phyloP scores from a whole-genome alignment of 1,140 invertebrate species.

The Coptotermes formosanus region DNA sequence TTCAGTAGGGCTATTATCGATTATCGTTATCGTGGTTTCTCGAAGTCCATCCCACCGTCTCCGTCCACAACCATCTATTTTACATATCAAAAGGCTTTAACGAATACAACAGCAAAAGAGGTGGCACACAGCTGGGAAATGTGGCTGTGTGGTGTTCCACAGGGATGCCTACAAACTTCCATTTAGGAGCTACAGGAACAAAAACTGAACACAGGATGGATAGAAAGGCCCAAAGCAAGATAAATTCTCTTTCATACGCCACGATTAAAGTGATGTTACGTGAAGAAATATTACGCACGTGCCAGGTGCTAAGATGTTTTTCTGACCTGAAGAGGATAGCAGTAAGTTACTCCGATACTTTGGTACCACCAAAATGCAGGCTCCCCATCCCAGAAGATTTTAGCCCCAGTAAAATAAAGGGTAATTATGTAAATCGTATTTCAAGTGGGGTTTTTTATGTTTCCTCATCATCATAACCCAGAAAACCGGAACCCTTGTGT shows the following conservation, averaged over 20 bases:
- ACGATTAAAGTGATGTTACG: background rate
- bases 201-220: background rate
- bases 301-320: too few species aligned
- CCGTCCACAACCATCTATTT: background rate
- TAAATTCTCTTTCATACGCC: background rate
- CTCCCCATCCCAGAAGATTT: too few species aligned
- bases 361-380: too few species aligned
- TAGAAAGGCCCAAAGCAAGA: background rate
- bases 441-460: too few species aligned
- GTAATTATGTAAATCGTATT: too few species aligned
- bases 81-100: background rate
- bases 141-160: background rate
- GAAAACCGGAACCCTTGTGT: too few species aligned
- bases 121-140: background rate
- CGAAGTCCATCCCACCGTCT: constrained; percentile 1
- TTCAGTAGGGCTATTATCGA: background rate
- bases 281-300: background rate
- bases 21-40: constrained; percentile 6
- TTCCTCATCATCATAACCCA: too few species aligned
- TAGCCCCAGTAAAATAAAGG: too few species aligned
- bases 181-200: background rate
- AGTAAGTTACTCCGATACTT: too few species aligned
- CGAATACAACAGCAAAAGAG: background rate
- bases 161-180: background rate
- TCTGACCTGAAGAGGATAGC: too few species aligned